Base-by-base conservation (phyloP, 2,888 invertebrate species). In the Trichopoda pennipes region DNA sequence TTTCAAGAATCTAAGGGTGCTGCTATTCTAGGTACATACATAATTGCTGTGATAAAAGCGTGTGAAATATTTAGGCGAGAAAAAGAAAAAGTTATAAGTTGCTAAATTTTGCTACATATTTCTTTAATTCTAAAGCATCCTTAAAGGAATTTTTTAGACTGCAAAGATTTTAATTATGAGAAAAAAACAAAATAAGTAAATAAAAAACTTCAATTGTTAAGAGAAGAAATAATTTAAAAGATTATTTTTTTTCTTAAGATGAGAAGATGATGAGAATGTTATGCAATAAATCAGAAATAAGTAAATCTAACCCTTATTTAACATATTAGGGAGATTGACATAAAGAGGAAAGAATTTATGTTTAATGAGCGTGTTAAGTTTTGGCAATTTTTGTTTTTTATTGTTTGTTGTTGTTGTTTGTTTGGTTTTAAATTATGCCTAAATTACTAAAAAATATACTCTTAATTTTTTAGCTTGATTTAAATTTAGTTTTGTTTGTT, bases 61-160 rank as follows among this genome's bases (percentile, higher is more conserved):
- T 75, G 75, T 75, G 75, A 75, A 75, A 44, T 66, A 75, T 75
- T 68, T 60, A 19, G 44, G 12, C 6, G n/a, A 64, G 8, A 55
- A n/a, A 16, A 63, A 49, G 17, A 42, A 23, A 55, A 17, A n/a
- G n/a, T n/a, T n/a, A n/a, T n/a, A n/a, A n/a, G n/a, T 28, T 55
- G 49, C n/a, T 17, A 28, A 73, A 44, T 17, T 38, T 44, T 47
- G 56, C 35, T 38, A 28, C 55, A 38, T 28, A 28, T 35, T 35
- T 4, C 9, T 74, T 9, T 23, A 17, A 9, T 64, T 10, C 28
- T 23, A 35, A 74, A 35, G 21, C 28, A 64, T 56, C 16, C 44
- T 56, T 64, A 19, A 64, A 38, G 23, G 23, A 17, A 55, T 49
- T 35, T 55, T 47, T 19, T 9, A 44, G 44, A 32, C 53, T 53